A percentile compares a stretch with the other conserved stretches of the same genome.
Evolutionary conservation across 2,888 invertebrate species (phyloP).

Genomic region (Macrophya alboannulata): DNA sequence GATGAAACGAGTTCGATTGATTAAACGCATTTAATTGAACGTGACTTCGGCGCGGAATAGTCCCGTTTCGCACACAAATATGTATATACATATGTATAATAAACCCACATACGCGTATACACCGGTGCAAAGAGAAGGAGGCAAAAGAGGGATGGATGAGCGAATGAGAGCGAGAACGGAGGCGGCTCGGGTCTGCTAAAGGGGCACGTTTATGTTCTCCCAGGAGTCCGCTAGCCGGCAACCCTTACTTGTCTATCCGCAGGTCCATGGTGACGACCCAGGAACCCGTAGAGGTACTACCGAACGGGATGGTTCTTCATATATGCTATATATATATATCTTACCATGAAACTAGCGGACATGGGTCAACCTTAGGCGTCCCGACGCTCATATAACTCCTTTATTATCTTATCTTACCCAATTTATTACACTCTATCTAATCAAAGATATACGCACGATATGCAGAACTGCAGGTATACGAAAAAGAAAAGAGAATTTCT

Average conservation of each 20-base stretch:
- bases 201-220: constrained; percentile 69
- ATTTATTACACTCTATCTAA: constrained; percentile 24
- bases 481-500: not conserved
- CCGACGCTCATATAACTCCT: constrained; percentile 38
- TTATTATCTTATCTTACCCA: constrained; percentile 38
- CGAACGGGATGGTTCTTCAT: constrained; percentile 47
- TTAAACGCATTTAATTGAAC: constrained; percentile 1
- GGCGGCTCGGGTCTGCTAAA: constrained; percentile 64
- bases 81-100: not conserved
- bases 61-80: not conserved
- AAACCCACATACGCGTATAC: not conserved
- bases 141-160: constrained; percentile 56
- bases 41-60: not conserved
- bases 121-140: constrained; percentile 15
- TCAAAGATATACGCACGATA: not conserved
- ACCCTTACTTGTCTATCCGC: constrained; percentile 58
- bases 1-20: not conserved
- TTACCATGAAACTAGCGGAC: constrained; percentile 27
- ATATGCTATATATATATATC: constrained; percentile 20
- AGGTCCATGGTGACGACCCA: constrained; percentile 47
- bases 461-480: not conserved
- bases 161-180: constrained; percentile 60
- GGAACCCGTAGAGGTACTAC: constrained; percentile 22
- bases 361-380: constrained; percentile 52
- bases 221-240: constrained; percentile 66